Evolutionary conservation across 2,888 invertebrate species (phyloP), one percentile per base, ranked within the genome.

Genomic region (Eristalinus sepulchralis): DNA sequence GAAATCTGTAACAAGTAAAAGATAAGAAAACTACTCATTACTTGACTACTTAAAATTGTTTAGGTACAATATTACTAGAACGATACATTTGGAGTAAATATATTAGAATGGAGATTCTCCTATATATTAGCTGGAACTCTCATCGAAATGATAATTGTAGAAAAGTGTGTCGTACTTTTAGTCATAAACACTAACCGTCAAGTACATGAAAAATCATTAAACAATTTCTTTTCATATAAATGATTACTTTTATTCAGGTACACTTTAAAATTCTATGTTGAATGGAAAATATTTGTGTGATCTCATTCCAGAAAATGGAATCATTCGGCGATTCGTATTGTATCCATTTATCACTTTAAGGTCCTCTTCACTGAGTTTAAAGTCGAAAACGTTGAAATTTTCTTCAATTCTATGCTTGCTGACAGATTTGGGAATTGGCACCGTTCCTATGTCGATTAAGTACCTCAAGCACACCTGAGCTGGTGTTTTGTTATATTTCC

Each of bases 401-500:
- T 94, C 91, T 39, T 91, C 90, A 6, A 95, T 93, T 10, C 94
- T 93, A 2, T 91, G 88, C 71, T 92, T 91, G 85, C 94, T 94
- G 0, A 93, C 93, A 0, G 95, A 94, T 90, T 94, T 95, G 0
- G 95, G 95, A 83, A 95, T 94, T 0, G 94, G 94, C 36, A 94
- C 92, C 0, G 93, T 90, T 13, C 93, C 93, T 3, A 76, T 87
- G 57, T 95, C 94, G 60, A 95, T 90, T 92, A 96, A 90, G 91
- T 95, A 96, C 90, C 95, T 93, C 27, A 96, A 90, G 0, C 94
- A 93, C 2, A 96, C 90, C 91, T 96, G 96, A 0, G 95, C 94
- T 0, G 95, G 93, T 0, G 94, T 94, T 90, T 95, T 95, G 0
- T 93, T 93, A 83, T 95, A 94, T 80, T 95, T 95, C 33, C 92